Evolutionary conservation across 2,797 vertebrate species (phyloP), one percentile per base, ranked within the genome.

Genomic region (Morus bassanus): DNA sequence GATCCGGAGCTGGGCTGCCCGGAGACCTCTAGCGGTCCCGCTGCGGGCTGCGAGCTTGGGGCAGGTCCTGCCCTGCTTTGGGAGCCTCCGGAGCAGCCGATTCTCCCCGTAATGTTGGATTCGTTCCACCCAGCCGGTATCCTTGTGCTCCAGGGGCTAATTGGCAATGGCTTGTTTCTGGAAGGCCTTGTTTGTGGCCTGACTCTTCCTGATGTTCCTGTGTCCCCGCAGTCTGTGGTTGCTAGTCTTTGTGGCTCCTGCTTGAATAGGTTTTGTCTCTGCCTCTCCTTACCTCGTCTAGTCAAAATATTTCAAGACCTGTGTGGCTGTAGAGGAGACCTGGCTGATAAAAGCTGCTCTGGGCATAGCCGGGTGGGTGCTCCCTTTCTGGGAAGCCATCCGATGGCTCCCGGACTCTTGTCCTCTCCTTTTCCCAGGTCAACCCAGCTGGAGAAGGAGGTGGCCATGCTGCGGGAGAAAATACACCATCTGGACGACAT

Each of bases 401-500:
- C 0, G 3, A 25, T 1, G 9, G 46, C 39, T 37, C 39, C 41
- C 14, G 22, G 37, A 35, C 35, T 72, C 73, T 15, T 24, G 5
- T 39, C 84, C n/a, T 70, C 64, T 33, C 22, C 30, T 48, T 61
- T 37, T 23, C 67, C 18, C 87, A 99, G 99, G 96, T 96, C 98
- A 3, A 98, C 98, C 50, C 97, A 98, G 96, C 95, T 99, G 97
- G 99, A 99, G 95, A 99, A 98, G 97, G 99, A 99, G 65, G 98
- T 99, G 70, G 98, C 99, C 2, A 70, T 97, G 46, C 97, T 99
- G 87, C 98, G 98, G 87, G 99, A 99, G 96, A 99, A 99, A 97
- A 99, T 99, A 88, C 99, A 99, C 91, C 99, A 99, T 93, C 97
- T 99, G 96, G 99, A 99, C 0, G 99, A 99, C 97, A 99, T 99